Evolutionary conservation across 2,797 vertebrate species (phyloP).

Genomic region (Calcarius lapponicus): DNA sequence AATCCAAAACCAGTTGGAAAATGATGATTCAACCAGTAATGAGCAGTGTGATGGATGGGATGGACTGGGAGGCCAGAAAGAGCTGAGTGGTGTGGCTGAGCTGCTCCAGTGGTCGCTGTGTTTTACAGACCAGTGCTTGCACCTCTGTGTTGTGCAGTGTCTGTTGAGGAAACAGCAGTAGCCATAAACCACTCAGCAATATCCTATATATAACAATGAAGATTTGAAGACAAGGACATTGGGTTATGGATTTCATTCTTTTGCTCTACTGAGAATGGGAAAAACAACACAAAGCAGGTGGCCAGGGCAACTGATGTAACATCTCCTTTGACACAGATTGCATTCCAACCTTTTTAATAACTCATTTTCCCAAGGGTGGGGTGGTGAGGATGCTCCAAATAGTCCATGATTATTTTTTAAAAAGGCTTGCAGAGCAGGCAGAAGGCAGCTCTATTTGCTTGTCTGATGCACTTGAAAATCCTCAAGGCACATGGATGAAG

Average conservation of each 20-base stretch:
- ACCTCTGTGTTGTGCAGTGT: background rate
- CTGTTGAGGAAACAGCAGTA: conserved; percentile 6
- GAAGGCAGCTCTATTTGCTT: background rate
- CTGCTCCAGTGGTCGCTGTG: background rate
- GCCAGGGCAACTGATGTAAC: background rate
- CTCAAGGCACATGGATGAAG: background rate
- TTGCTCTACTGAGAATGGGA: background rate
- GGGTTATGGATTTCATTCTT: background rate
- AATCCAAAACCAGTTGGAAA: conserved; percentile 5
- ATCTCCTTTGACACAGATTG: background rate
- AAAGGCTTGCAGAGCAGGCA: background rate
- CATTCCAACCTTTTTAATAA: background rate
- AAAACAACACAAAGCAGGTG: conserved; percentile 1
- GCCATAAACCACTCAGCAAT: conserved; percentile 19
- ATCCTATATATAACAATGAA: background rate
- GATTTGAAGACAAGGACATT: conserved; percentile 16
- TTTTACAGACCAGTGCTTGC: conserved; percentile 18
- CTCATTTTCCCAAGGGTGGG: background rate
- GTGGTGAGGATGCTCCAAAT: background rate
- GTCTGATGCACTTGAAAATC: background rate
- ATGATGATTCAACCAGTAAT: background rate
- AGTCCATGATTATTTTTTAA: background rate
- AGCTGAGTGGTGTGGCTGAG: conserved; percentile 10
- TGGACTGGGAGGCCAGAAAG: background rate
- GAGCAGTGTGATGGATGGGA: background rate